Conservation (phyloP, 1,140 invertebrate genomes). For the Zaprionus taronus region DNA sequence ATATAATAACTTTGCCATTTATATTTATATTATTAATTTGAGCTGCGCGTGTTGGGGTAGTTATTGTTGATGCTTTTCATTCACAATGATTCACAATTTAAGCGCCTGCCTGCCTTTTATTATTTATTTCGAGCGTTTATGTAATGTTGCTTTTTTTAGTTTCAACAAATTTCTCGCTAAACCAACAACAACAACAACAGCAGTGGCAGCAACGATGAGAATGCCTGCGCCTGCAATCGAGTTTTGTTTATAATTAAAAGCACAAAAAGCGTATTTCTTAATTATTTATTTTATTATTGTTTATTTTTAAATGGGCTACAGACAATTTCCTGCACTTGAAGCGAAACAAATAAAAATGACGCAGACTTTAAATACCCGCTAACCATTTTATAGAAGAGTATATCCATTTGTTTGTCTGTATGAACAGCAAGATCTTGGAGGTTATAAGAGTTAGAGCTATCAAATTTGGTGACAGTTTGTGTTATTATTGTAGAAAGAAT, state of each 20-base stretch:
- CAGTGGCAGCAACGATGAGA: background rate
- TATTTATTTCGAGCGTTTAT: conserved; percentile 81
- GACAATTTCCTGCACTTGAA: conserved; percentile 82
- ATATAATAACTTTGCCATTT: conserved; percentile 64
- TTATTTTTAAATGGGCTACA: conserved; percentile 83
- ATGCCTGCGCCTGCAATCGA: background rate
- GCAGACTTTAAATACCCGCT: conserved; percentile 58
- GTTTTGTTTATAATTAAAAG: conserved; percentile 78
- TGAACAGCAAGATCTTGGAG: too few species aligned
- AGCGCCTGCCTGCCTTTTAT: conserved; percentile 39
- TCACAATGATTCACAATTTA: conserved; percentile 70
- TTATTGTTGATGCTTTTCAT: conserved; percentile 49
- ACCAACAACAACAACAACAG: background rate
- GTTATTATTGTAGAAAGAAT: too few species aligned
- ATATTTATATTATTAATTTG: conserved; percentile 82
- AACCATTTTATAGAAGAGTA: too few species aligned
- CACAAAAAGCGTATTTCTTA: conserved; percentile 77
- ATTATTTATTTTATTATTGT: conserved; percentile 84
- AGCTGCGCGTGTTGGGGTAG: conserved; percentile 70
- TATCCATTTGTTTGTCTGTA: too few species aligned
- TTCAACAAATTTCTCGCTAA: conserved; percentile 49
- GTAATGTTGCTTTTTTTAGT: conserved; percentile 64
- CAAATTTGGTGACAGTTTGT: too few species aligned
- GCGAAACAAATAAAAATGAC: conserved; percentile 82
- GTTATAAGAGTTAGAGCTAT: too few species aligned